Percentiles rank a stretch among this genome's conserved stretches.
These are phyloP conservation scores for Alca torda DNA, from an alignment of 2,797 vertebrate genomes.

Conservation along the genomic window DNA sequence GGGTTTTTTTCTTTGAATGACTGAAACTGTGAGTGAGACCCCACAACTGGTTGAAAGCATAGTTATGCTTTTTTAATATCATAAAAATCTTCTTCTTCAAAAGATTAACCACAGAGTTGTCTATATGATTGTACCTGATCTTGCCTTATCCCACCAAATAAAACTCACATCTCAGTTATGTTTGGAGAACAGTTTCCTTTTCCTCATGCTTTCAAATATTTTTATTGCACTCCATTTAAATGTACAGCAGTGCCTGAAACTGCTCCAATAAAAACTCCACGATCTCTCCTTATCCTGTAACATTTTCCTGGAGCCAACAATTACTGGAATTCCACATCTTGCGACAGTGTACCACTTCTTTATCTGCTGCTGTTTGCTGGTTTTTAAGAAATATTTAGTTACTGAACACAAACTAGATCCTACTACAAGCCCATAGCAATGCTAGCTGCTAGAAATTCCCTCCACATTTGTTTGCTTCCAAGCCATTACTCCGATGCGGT, in stretches of 20 bases:
- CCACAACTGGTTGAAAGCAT: background rate
- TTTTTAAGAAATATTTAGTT: background rate
- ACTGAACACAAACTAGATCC: background rate
- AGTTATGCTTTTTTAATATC: background rate
- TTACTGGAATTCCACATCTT: background rate
- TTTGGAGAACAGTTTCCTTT: conserved; percentile 5
- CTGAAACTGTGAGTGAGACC: background rate
- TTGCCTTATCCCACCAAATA: background rate
- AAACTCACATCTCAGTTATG: background rate
- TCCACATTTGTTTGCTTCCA: background rate
- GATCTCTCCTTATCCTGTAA: background rate
- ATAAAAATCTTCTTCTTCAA: background rate
- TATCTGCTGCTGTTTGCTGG: background rate
- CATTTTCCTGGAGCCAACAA: background rate
- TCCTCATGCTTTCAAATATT: background rate
- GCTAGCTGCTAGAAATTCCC: background rate
- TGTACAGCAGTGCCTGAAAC: conserved; percentile 5
- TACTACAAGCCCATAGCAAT: background rate
- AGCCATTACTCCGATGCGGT: background rate
- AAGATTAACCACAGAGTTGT: background rate
- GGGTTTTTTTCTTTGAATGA: background rate
- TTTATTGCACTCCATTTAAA: conserved; percentile 6
- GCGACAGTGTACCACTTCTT: background rate
- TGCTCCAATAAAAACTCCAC: conserved; percentile 12
- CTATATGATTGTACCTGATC: background rate